phyloP scores from a whole-genome alignment of 2,888 invertebrate species.

The Xanthorhoe spadicearia region DNA sequence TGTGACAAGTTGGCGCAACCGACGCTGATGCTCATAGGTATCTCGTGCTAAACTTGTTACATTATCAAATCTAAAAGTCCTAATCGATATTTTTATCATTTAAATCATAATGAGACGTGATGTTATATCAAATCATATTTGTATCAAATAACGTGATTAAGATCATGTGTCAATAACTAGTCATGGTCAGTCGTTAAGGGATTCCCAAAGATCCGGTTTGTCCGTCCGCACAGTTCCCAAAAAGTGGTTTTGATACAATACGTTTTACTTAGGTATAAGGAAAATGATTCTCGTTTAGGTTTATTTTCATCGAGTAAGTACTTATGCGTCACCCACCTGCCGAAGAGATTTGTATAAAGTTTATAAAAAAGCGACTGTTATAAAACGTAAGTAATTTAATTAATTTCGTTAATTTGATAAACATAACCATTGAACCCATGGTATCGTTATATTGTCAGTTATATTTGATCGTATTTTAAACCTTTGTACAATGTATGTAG shows the following conservation, averaged over 20 bases:
- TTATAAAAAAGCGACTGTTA: no score
- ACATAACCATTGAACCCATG: no score
- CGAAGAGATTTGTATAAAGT: no score
- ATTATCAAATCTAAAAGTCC: constrained; percentile 12
- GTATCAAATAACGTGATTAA: not conserved
- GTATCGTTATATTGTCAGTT: no score
- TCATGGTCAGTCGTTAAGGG: constrained; percentile 5
- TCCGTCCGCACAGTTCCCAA: constrained; percentile 3
- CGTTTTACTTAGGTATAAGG: not conserved
- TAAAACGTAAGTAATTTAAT: no score
- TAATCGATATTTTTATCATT: constrained; percentile 5
- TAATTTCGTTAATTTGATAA: no score
- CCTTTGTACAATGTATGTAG: no score
- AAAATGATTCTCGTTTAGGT: not conserved
- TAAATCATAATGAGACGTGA: not conserved
- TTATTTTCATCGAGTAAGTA: no score
- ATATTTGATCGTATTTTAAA: not conserved
- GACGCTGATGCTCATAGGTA: constrained; percentile 4
- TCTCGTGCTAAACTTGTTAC: constrained; percentile 8
- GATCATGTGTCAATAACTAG: not conserved
- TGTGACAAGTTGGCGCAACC: constrained; percentile 18
- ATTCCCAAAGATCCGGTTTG: constrained; percentile 18
- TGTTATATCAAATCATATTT: not conserved
- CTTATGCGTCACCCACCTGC: no score
- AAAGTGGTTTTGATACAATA: constrained; percentile 1